Evolutionary conservation across 2,797 vertebrate genomes (phyloP).

Genomic region (Catostomus latipinnis): DNA sequence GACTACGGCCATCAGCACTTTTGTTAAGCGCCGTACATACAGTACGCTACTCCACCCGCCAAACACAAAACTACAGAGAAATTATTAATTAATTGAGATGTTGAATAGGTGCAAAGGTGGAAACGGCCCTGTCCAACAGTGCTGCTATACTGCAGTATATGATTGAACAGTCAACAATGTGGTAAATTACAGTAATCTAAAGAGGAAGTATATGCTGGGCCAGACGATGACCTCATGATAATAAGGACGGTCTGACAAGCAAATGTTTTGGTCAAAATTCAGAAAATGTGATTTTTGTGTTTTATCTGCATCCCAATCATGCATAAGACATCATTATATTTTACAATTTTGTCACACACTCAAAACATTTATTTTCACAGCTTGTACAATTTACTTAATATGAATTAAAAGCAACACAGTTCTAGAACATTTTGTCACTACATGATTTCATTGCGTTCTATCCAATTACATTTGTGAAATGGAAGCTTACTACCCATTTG

Average conservation of each 20-base stretch:
- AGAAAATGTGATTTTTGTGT: background rate
- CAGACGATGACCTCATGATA: background rate
- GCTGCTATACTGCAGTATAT: background rate
- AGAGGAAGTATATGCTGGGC: background rate
- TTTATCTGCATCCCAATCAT: background rate
- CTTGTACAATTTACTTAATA: too few species aligned
- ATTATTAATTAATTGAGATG: background rate
- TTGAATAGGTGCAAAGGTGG: conserved; percentile 3
- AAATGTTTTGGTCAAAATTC: background rate
- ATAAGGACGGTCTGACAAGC: background rate
- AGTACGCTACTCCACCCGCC: conserved; percentile 26
- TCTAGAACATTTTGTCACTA: too few species aligned
- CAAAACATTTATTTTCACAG: too few species aligned
- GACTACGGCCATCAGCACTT: conserved; percentile 38
- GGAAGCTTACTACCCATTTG: too few species aligned
- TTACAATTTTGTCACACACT: too few species aligned
- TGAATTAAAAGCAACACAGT: too few species aligned
- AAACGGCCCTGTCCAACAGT: conserved; percentile 16
- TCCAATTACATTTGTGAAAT: too few species aligned
- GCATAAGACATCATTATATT: background rate
- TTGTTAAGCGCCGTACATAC: conserved; percentile 24
- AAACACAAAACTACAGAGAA: conserved; percentile 20
- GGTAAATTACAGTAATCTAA: too few species aligned
- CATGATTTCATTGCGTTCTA: too few species aligned
- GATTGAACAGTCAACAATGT: background rate